phyloP scores from a whole-genome alignment of 2,888 invertebrate genomes.

The Auanema sp. region DNA sequence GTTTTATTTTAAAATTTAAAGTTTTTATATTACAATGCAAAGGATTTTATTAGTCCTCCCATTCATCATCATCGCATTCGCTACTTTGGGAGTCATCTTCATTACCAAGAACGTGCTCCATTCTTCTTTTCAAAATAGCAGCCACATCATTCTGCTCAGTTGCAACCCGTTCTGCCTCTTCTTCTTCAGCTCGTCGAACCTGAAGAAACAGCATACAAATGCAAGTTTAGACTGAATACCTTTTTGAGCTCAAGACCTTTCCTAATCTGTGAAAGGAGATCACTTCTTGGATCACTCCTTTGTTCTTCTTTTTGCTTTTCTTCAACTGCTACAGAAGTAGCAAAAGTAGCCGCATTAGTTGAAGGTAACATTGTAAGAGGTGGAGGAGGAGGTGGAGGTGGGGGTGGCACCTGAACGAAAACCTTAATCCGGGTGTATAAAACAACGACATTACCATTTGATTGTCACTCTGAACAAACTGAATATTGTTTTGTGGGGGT shows the following conservation, averaged over 20 bases:
- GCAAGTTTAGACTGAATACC: conserved; percentile 16
- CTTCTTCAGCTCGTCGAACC: conserved; percentile 50
- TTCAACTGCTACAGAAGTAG: background rate
- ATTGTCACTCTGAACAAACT: conserved; percentile 29
- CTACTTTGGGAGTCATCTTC: conserved; percentile 34
- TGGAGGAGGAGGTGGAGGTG: conserved; percentile 56
- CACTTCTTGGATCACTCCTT: conserved; percentile 20
- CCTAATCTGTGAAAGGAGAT: conserved; percentile 58
- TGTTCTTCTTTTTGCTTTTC: too few relatives aligned
- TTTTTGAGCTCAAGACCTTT: conserved; percentile 57
- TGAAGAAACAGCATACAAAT: background rate
- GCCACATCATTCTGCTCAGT: conserved; percentile 57
- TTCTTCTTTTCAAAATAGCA: conserved; percentile 57
- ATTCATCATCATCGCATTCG: conserved; percentile 51
- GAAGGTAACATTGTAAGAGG: conserved; percentile 27
- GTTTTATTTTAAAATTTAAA: too few relatives aligned
- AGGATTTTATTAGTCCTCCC: conserved; percentile 4
- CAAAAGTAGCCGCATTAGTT: conserved; percentile 21
- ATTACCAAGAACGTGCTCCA: conserved; percentile 57
- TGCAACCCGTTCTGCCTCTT: conserved; percentile 44
- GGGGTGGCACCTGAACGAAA: conserved; percentile 31
- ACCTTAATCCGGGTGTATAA: background rate
- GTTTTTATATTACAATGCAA: too few relatives aligned
- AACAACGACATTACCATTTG: conserved; percentile 5
- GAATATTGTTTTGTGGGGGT: conserved; percentile 29